Evolutionary conservation across 92 coral and sea anemone species (phyloP), one percentile per base, ranked within the genome.

Genomic region (Pocillopora meandrina): DNA sequence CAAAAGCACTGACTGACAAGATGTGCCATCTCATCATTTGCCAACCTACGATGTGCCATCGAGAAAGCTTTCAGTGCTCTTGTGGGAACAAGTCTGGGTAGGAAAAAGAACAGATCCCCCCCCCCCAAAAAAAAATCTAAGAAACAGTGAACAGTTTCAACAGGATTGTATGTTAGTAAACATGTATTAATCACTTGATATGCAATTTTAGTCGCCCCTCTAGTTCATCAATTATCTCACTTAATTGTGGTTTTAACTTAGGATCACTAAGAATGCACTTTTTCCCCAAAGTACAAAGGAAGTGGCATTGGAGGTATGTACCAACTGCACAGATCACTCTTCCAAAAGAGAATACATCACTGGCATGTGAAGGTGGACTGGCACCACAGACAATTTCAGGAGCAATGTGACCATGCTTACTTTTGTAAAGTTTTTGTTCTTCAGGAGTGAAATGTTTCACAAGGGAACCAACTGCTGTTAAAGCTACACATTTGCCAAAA

Each of bases 331-430:
- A 61, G 65, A 61, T 61, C 4, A 61, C 65, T 61, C 65, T 61
- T 1, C 18, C 65, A 15, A 61, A 60, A 61, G 65, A 61, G 19
- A 61, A 61, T 18, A 61, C 65, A 61, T 34, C 57, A 71, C 21
- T 71, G 75, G 75, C 75, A 71, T 34, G 55, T 71, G 75, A 71
- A 33, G 75, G 75, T 71, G 75, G 75, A 71, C 75, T 71, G 55
- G 56, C 56, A 71, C 75, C 75, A 34, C 75, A 0, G 11, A 67
- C 72, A 67, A 67, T 67, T 35, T 67, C 72, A 20, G 72, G 23
- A 35, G 72, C 72, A 67, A 67, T 3, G 34, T 67, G 72, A 19
- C 31, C 23, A 67, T 67, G 72, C 10, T 19, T 67, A 10, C 34
- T 26, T 26, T 67, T 26, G 10, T 67, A 67, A 20, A 14, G 21